A percentile compares a stretch with the other conserved stretches of the same genome.
Conservation (phyloP, 2,113 vertebrate genomes). For the Cyanoramphus novaezelandiae region DNA sequence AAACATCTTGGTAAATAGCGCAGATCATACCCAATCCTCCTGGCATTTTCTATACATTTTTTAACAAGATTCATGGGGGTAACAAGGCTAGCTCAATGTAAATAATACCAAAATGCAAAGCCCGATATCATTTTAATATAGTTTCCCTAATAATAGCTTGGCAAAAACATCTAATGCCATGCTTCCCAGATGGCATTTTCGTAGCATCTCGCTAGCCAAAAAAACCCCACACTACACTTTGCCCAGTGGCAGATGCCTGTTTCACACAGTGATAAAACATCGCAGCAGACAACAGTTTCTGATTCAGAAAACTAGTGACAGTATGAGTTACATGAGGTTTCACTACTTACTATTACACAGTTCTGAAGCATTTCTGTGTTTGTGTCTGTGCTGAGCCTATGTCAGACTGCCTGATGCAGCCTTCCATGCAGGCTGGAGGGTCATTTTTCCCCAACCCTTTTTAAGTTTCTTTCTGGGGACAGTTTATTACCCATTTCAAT, state of each 20-base stretch:
- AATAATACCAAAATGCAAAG: not conserved
- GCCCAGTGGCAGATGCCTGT: not conserved
- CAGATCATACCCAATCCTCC: not conserved
- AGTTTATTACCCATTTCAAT: not conserved
- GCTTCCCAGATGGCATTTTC: conserved; percentile 13
- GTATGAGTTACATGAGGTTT: not conserved
- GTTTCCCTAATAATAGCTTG: conserved; percentile 5
- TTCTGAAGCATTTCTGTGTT: not conserved
- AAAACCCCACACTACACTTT: not conserved
- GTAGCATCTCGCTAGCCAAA: not conserved
- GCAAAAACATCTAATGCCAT: not conserved
- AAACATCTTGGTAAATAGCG: not conserved
- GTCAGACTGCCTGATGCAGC: not conserved
- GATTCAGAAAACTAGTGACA: not conserved
- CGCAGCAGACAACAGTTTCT: not conserved
- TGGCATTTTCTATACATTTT: not conserved
- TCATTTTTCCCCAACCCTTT: not conserved
- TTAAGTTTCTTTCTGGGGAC: not conserved
- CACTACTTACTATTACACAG: not conserved
- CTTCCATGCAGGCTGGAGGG: no score
- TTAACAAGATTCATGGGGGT: not conserved
- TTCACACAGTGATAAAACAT: not conserved
- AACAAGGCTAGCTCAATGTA: not conserved
- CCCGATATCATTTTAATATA: not conserved
- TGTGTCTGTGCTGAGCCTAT: not conserved